phyloP scores from a whole-genome alignment of 2,797 vertebrate species.

The Syndactyla subalaris region DNA sequence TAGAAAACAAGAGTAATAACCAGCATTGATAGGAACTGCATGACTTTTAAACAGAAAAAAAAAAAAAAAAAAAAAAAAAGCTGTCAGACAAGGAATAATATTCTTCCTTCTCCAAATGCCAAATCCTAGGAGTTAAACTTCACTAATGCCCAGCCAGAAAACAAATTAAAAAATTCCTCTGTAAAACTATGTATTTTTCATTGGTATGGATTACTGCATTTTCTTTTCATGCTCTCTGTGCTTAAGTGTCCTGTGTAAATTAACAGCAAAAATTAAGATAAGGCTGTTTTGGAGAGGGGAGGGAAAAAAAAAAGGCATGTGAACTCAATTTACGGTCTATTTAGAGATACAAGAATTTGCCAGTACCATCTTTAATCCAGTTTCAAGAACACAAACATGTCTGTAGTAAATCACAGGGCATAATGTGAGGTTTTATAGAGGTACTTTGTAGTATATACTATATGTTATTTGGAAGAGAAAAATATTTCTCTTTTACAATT shows the following conservation, averaged over 20 bases:
- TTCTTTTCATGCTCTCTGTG: background rate
- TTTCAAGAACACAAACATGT: background rate
- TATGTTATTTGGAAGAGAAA: background rate
- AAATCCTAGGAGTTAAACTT: background rate
- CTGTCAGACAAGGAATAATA: background rate
- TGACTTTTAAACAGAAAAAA: background rate
- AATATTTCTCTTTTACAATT: background rate
- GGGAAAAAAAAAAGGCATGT: background rate
- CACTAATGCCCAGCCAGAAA: background rate
- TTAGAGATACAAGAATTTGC: background rate
- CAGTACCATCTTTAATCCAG: background rate
- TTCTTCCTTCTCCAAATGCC: background rate
- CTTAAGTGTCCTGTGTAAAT: background rate
- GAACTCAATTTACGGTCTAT: background rate
- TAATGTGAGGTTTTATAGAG: conserved; percentile 27
- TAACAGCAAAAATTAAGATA: conserved; percentile 17
- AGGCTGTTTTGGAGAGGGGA: background rate
- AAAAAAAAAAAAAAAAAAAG: background rate
- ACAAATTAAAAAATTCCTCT: background rate
- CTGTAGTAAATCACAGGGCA: conserved; percentile 15
- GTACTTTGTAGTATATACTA: background rate
- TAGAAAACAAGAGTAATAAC: background rate
- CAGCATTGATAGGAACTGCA: background rate
- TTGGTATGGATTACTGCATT: background rate
- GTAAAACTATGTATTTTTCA: background rate